Conservation (phyloP, 2,888 invertebrate species). For the Drosophila formosana region DNA sequence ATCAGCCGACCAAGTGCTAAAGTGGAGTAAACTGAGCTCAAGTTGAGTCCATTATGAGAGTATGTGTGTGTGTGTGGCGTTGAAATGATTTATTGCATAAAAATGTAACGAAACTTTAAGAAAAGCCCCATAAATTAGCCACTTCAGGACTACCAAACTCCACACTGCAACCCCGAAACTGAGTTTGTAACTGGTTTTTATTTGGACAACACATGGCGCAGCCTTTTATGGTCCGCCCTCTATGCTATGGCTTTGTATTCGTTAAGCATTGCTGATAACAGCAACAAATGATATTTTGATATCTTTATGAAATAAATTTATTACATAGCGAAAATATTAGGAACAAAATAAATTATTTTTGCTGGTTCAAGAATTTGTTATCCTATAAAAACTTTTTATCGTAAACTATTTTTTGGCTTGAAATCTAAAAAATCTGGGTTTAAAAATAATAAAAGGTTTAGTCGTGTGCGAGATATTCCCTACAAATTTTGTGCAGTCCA, state of each 20-base stretch:
- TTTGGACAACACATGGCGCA: conserved; percentile 48
- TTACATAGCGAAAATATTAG: too few relatives aligned
- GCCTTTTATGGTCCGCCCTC: conserved; percentile 38
- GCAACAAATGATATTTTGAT: neutral
- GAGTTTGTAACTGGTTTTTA: conserved; percentile 52
- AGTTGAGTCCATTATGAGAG: conserved; percentile 61
- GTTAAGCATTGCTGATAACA: neutral
- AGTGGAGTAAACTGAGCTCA: conserved; percentile 47
- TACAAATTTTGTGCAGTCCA: too few relatives aligned
- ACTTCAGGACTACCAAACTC: conserved; percentile 34
- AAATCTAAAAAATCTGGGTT: too few relatives aligned
- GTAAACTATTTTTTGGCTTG: too few relatives aligned
- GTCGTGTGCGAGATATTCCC: too few relatives aligned
- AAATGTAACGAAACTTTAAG: conserved; percentile 74
- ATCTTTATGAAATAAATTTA: too few relatives aligned
- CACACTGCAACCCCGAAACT: conserved; percentile 20
- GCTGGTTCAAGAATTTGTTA: too few relatives aligned
- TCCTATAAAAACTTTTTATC: too few relatives aligned
- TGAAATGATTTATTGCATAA: conserved; percentile 76
- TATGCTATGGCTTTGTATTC: neutral
- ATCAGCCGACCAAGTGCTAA: conserved; percentile 54
- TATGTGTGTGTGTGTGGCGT: conserved; percentile 43
- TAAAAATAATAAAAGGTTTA: too few relatives aligned
- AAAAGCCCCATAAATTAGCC: conserved; percentile 74
- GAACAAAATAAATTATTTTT: too few relatives aligned